Percentiles rank a stretch among this genome's conserved stretches.
These are phyloP conservation scores for Poeciliopsis turrubarensis DNA, from an alignment of 2,113 vertebrate genomes.

Conservation along the genomic window DNA sequence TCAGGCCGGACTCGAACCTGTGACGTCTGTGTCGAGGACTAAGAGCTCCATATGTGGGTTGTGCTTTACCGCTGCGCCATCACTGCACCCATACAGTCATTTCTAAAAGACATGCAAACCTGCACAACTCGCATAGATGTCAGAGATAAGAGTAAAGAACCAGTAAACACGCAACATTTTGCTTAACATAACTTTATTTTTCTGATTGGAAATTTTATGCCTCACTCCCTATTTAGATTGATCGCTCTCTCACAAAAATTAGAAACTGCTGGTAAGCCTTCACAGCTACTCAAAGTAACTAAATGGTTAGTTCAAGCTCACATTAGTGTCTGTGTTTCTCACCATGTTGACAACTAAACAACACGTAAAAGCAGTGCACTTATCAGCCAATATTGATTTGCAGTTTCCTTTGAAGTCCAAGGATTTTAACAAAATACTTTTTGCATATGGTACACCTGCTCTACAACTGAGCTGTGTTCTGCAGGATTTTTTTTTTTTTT, in stretches of 20 bases:
- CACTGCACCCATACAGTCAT: background rate
- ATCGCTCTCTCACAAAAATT: no score
- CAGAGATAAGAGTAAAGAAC: background rate
- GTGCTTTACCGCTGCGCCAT: no score
- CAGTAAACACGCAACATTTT: background rate
- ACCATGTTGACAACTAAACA: no score
- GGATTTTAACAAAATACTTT: background rate
- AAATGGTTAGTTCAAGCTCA: background rate
- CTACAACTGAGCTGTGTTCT: background rate
- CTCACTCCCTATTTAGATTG: no score
- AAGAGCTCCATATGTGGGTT: no score
- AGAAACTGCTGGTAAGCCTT: no score
- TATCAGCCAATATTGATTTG: background rate
- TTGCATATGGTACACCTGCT: no score
- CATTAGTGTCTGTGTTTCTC: background rate
- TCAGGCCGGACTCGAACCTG: no score
- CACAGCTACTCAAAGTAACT: background rate
- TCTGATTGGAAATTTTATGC: no score
- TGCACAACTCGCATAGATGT: background rate
- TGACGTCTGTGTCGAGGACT: no score
- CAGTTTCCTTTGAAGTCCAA: background rate
- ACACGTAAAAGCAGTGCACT: no score
- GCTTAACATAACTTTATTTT: background rate
- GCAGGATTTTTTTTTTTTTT: no score
- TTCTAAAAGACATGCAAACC: background rate